Evolutionary conservation across 2,113 vertebrate species (phyloP), one percentile per base, ranked within the genome.

Genomic region (Sardina pilchardus): DNA sequence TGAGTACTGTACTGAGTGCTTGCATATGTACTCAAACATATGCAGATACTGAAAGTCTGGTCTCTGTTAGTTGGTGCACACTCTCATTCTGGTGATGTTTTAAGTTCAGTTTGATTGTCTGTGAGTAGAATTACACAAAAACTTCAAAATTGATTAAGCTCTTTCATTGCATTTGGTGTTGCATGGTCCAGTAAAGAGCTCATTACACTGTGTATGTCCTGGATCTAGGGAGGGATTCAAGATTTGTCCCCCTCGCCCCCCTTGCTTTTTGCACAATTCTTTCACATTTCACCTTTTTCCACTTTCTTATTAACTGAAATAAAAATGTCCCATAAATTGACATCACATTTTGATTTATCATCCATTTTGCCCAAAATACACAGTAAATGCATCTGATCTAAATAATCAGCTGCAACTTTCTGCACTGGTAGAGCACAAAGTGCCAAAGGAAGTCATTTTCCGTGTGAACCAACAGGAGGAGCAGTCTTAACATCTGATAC

Each of bases 1-100:
- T 59, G 82, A 71, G 43, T 56, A 50, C 26, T 53, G 71, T 48
- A 53, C 71, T 78, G 21, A 80, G 36, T 10, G 30, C 4, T 30
- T 50, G 26, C 21, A 81, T 86, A 85, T 86, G 88, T 89, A 89
- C 9, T 30, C 26, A 71, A 34, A 36, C 30, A 12, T 34, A 36
- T 16, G 30, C 30, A 78, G 39, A 36, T 34, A 78, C 36, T 17
- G 71, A 24, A 24, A 59, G 53, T 24, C 53, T 24, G 6, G 53
- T 59, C 53, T 53, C 50, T 17, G 50, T 53, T 19, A 53, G 4
- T 17, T 53, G 16, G 50, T 53, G 14, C 19, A 4, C 50, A 3
- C 16, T 59, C 4, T 19, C 53, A 3, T 59, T 24, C 21, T 4
- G 39, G 39, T 42, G 39, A 42, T 42, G 39, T 42, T 42, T 42